A percentile compares a stretch with the other conserved stretches of the same genome.
These are phyloP conservation scores for Lepidotrigona ventralis DNA, from an alignment of 1,140 invertebrate genomes.

Conservation along the genomic window DNA sequence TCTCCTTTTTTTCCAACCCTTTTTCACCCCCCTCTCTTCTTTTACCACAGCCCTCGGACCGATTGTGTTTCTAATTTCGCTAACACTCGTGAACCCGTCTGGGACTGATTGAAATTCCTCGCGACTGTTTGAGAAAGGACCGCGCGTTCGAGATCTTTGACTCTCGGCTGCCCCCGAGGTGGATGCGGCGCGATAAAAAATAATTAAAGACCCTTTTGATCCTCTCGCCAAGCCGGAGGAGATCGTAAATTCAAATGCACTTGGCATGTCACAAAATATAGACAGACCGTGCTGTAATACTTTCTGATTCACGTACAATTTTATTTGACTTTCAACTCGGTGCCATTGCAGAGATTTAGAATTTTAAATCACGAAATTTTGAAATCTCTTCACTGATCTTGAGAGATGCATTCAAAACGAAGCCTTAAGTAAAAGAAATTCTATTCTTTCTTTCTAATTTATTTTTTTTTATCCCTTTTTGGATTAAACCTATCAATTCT, in stretches of 20 bases:
- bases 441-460: no score
- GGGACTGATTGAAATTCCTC: conserved; percentile 39
- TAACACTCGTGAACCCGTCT: conserved; percentile 31
- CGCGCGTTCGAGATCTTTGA: conserved; percentile 16
- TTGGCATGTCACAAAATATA: background rate
- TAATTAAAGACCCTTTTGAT: conserved; percentile 18
- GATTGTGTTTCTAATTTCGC: conserved; percentile 51
- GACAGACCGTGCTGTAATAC: conserved; percentile 24
- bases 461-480: no score
- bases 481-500: no score
- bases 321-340: background rate
- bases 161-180: background rate
- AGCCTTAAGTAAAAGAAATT: no score
- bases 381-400: no score
- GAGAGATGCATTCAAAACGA: no score
- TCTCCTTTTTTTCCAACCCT: background rate
- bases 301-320: background rate
- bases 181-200: conserved; percentile 19
- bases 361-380: no score
- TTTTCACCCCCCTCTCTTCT: background rate
- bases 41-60: conserved; percentile 2
- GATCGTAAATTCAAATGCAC: conserved; percentile 8
- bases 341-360: no score
- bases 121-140: conserved; percentile 19
- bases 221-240: background rate